These are phyloP conservation scores for Camelus dromedarius DNA, from an alignment of 2,113 vertebrate genomes.

Conservation along the genomic window DNA sequence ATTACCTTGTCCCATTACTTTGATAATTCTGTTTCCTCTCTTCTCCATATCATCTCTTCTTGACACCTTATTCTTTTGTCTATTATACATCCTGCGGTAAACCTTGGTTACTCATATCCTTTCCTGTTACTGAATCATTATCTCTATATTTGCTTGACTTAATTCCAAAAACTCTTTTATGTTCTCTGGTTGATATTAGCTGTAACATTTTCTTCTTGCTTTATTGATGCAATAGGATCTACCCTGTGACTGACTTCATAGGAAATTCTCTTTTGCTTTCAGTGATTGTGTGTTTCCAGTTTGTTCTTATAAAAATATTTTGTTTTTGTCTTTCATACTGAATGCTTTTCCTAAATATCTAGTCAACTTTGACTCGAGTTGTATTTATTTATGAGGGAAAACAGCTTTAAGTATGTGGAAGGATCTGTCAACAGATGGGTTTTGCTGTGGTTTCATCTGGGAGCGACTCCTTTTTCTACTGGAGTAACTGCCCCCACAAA, in stretches of 20 bases:
- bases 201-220: background rate
- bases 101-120: background rate
- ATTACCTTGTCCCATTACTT: background rate
- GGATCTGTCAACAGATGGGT: background rate
- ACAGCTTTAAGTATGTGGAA: background rate
- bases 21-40: background rate
- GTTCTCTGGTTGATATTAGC: background rate
- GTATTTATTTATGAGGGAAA: background rate
- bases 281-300: background rate
- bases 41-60: background rate
- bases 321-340: background rate
- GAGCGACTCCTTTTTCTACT: background rate
- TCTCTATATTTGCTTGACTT: background rate
- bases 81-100: background rate
- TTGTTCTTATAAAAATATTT: background rate
- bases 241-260: background rate
- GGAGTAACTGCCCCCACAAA: background rate
- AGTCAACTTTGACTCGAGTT: background rate
- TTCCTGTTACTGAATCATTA: background rate
- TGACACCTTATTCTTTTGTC: background rate
- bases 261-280: background rate
- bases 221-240: background rate
- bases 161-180: background rate
- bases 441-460: background rate
- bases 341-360: background rate